phyloP scores from a whole-genome alignment of 1,140 invertebrate species.

The Vanessa atalanta region DNA sequence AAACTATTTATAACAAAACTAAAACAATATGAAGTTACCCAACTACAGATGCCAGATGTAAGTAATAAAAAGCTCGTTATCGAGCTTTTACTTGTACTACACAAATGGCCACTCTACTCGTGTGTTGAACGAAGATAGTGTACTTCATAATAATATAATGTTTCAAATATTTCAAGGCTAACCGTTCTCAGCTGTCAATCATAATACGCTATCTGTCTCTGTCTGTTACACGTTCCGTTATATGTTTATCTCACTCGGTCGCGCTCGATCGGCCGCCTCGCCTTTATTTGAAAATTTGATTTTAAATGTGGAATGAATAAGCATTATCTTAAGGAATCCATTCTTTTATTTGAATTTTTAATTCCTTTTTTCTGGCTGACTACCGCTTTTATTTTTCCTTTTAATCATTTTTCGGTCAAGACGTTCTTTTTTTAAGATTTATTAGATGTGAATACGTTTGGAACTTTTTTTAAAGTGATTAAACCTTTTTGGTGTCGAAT shows the following conservation, averaged over 20 bases:
- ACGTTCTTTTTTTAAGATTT: slow-evolving; percentile 56
- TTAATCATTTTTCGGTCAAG: slow-evolving; percentile 53
- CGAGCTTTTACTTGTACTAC: slow-evolving; percentile 41
- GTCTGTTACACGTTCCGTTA: slow-evolving; percentile 53
- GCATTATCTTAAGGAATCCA: slow-evolving; percentile 79
- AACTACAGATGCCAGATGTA: slow-evolving; percentile 30
- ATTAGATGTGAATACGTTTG: slow-evolving; percentile 66
- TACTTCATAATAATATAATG: slow-evolving; percentile 82
- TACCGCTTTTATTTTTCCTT: slow-evolving; percentile 66
- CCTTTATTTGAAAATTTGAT: slow-evolving; percentile 81
- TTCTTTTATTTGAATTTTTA: slow-evolving; percentile 80
- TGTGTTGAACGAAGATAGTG: slow-evolving; percentile 73
- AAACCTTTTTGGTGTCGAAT: slow-evolving; percentile 22
- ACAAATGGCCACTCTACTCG: slow-evolving; percentile 54
- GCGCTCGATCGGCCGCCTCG: slow-evolving; percentile 70
- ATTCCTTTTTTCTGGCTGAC: slow-evolving; percentile 75
- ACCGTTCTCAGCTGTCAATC: slow-evolving; percentile 81
- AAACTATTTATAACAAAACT: slow-evolving; percentile 22
- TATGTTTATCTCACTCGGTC: slow-evolving; percentile 56
- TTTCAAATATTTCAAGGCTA: slow-evolving; percentile 81
- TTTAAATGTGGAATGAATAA: slow-evolving; percentile 81
- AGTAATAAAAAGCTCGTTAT: slow-evolving; percentile 47
- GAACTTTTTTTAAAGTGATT: slow-evolving; percentile 23
- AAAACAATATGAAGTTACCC: slow-evolving; percentile 22
- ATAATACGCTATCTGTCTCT: slow-evolving; percentile 77